Conservation (phyloP, 2,113 vertebrate genomes). For the Callorhinus ursinus region DNA sequence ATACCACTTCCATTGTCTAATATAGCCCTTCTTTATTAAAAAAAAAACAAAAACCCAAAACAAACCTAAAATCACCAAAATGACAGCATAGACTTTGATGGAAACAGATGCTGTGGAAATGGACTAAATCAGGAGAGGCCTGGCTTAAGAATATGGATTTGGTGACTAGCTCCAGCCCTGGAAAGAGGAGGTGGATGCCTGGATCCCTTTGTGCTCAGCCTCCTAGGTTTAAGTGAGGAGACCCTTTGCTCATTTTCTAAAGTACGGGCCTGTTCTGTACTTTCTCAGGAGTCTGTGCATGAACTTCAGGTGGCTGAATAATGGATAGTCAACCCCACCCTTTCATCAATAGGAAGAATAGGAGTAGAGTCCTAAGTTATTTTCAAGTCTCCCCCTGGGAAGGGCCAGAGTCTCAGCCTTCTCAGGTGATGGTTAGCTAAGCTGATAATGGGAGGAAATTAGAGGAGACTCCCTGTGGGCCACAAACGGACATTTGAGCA, state of each 20-base stretch:
- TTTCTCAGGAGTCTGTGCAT: neutral
- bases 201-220: neutral
- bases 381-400: neutral
- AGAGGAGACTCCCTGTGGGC: neutral
- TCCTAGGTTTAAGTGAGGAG: neutral
- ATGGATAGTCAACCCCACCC: neutral
- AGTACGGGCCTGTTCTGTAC: neutral
- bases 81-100: neutral
- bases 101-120: slow-evolving; percentile 7
- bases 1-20: neutral
- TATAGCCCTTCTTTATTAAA: slow-evolving; percentile 34
- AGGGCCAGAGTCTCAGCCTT: neutral
- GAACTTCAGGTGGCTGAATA: neutral
- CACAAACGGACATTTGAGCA: neutral
- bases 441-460: neutral
- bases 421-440: neutral
- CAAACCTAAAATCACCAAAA: neutral
- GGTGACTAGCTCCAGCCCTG: neutral
- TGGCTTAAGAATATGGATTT: neutral
- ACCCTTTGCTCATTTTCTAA: slow-evolving; percentile 3
- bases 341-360: neutral
- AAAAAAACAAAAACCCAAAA: neutral
- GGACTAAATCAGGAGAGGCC: neutral
- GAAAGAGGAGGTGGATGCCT: neutral
- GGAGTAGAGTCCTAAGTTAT: neutral